These are phyloP conservation scores for Callionymus lyra DNA, from an alignment of 2,113 vertebrate species.

Conservation along the genomic window DNA sequence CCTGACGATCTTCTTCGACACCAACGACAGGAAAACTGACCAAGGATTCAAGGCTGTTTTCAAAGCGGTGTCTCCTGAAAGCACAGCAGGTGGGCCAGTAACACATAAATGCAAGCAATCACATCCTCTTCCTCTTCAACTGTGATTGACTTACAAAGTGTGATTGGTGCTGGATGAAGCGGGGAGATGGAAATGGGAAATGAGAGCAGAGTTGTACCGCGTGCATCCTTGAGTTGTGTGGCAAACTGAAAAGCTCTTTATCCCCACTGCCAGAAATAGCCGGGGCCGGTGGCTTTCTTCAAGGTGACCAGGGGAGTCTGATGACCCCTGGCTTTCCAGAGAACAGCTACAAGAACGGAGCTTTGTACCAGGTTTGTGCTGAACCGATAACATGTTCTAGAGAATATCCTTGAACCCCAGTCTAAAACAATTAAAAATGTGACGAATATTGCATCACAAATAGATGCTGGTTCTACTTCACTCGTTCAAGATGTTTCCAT, in stretches of 20 bases:
- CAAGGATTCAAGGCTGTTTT: constrained; percentile 66
- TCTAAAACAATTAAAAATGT: too few species aligned
- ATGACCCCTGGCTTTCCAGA: constrained; percentile 57
- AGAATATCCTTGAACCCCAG: too few species aligned
- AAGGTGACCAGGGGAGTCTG: constrained; percentile 62
- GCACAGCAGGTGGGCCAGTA: constrained; percentile 42
- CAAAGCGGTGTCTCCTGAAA: constrained; percentile 50
- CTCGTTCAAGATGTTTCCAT: too few species aligned
- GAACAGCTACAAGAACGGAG: constrained; percentile 52
- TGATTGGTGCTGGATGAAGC: constrained; percentile 1
- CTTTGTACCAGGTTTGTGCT: constrained; percentile 58
- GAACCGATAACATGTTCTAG: too few species aligned
- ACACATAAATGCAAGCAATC: constrained; percentile 8
- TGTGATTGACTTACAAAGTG: constrained; percentile 7
- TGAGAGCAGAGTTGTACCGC: constrained; percentile 3
- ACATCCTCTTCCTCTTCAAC: constrained; percentile 44
- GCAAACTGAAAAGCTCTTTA: constrained; percentile 36
- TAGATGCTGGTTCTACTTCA: too few species aligned
- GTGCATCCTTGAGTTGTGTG: constrained; percentile 31
- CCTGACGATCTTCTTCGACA: constrained; percentile 57
- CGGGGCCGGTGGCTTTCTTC: constrained; percentile 61
- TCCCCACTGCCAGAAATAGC: constrained; percentile 58
- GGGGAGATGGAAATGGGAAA: constrained; percentile 8
- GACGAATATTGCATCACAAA: too few species aligned
- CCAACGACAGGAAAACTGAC: constrained; percentile 55